phyloP scores from a whole-genome alignment of 2,888 invertebrate genomes.

The Tribolium freemani region DNA sequence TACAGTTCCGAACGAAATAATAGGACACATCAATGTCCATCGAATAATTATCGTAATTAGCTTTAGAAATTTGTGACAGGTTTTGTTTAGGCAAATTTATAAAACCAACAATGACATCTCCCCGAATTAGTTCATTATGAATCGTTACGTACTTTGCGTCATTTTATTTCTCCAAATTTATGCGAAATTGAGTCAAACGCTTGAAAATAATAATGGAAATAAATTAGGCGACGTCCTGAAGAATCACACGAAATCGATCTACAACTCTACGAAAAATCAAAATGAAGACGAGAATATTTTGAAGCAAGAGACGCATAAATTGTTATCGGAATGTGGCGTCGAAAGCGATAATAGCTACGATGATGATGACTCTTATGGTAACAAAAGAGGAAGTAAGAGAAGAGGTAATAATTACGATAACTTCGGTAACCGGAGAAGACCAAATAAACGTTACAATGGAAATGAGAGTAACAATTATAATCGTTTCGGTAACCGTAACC shows the following conservation, averaged over 20 bases:
- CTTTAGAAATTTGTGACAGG: slow-evolving; percentile 16
- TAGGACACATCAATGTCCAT: slow-evolving; percentile 32
- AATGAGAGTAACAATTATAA: slow-evolving; percentile 34
- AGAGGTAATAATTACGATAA: slow-evolving; percentile 27
- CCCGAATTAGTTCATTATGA: slow-evolving; percentile 14
- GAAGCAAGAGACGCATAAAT: slow-evolving; percentile 56
- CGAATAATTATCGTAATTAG: slow-evolving; percentile 21
- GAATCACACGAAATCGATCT: slow-evolving; percentile 43
- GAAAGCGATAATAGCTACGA: slow-evolving; percentile 43
- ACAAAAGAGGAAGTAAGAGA: slow-evolving; percentile 14
- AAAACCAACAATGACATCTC: slow-evolving; percentile 7
- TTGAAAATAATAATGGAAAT: slow-evolving; percentile 18
- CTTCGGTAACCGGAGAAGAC: slow-evolving; percentile 6
- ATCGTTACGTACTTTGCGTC: neutral
- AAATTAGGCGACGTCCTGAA: slow-evolving; percentile 51
- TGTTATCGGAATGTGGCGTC: slow-evolving; percentile 58
- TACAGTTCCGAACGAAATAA: slow-evolving; percentile 19
- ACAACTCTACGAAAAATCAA: slow-evolving; percentile 42
- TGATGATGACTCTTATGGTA: slow-evolving; percentile 6
- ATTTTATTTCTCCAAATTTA: neutral
- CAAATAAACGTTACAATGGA: slow-evolving; percentile 9
- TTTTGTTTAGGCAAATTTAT: slow-evolving; percentile 39
- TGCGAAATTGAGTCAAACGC: neutral
- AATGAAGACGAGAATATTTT: slow-evolving; percentile 49
- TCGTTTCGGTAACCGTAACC: slow-evolving; percentile 37